Evolutionary conservation across 2,113 vertebrate species (phyloP).

Genomic region (Poecilia latipinna): DNA sequence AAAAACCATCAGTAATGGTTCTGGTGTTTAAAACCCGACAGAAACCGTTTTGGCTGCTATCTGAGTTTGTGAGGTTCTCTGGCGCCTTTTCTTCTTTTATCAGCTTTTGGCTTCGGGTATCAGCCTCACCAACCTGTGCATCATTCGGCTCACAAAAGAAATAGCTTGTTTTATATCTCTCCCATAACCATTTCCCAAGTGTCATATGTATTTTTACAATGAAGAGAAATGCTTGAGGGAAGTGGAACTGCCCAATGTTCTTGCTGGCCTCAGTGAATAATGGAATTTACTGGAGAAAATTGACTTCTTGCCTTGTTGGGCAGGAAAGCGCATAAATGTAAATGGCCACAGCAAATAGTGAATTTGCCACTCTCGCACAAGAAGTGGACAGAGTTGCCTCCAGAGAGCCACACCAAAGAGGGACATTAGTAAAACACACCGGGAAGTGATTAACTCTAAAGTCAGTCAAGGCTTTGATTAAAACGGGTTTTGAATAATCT

Average conservation of each 20-base stretch:
- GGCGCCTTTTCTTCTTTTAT: conserved; percentile 35
- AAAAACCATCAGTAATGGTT: conserved; percentile 8
- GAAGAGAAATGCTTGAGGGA: conserved; percentile 43
- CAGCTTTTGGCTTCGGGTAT: conserved; percentile 11
- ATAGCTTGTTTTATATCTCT: conserved; percentile 53
- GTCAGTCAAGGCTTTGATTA: conserved; percentile 34
- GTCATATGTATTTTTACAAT: conserved; percentile 49
- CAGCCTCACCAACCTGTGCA: conserved; percentile 26
- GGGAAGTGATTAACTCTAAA: neutral
- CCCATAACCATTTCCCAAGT: conserved; percentile 46
- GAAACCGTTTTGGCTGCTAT: neutral
- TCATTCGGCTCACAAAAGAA: conserved; percentile 31
- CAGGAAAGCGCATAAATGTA: conserved; percentile 30
- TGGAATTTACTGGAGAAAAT: conserved; percentile 38
- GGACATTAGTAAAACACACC: conserved; percentile 22
- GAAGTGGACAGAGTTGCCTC: conserved; percentile 1
- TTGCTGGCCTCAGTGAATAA: conserved; percentile 37
- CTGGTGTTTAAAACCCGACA: conserved; percentile 10
- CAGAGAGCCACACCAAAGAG: conserved; percentile 16
- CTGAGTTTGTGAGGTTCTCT: conserved; percentile 31
- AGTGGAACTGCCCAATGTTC: conserved; percentile 41
- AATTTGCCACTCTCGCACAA: neutral
- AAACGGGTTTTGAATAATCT: conserved; percentile 29
- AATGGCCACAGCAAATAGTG: conserved; percentile 21
- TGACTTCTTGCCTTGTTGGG: conserved; percentile 52